Conservation (phyloP, 1,140 invertebrate species). For the Mercenaria mercenaria region DNA sequence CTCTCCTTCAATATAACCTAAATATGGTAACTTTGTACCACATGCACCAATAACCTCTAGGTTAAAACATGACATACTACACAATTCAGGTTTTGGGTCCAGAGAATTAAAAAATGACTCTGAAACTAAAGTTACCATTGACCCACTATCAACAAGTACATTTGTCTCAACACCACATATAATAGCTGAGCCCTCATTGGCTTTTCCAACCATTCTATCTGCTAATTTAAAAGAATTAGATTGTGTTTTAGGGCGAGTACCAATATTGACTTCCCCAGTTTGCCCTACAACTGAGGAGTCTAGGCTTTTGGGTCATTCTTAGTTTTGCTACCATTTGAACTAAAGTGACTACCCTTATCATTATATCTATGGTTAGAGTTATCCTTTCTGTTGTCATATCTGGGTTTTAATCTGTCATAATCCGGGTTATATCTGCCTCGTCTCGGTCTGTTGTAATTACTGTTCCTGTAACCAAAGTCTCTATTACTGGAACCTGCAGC, state of each 20-base stretch:
- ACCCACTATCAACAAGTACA: constrained; percentile 3
- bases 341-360: background rate
- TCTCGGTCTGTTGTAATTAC: background rate
- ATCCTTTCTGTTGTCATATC: background rate
- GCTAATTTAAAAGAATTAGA: background rate
- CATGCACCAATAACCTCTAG: background rate
- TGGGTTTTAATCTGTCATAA: too few relatives aligned
- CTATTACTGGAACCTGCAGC: background rate
- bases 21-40: background rate
- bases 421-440: background rate
- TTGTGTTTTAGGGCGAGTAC: background rate
- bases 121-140: constrained; percentile 10
- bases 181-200: background rate
- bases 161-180: background rate
- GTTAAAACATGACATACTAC: background rate
- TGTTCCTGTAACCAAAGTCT: background rate
- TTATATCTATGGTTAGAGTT: background rate
- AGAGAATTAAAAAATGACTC: background rate
- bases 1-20: background rate
- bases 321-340: background rate
- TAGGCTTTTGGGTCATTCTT: background rate
- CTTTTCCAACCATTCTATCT: background rate
- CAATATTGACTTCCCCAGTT: background rate
- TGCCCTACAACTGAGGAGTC: background rate
- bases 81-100: background rate